Evolutionary conservation across 1,140 invertebrate genomes (phyloP), one percentile per base, ranked within the genome.

Genomic region (Caenorhabditis tropicalis): DNA sequence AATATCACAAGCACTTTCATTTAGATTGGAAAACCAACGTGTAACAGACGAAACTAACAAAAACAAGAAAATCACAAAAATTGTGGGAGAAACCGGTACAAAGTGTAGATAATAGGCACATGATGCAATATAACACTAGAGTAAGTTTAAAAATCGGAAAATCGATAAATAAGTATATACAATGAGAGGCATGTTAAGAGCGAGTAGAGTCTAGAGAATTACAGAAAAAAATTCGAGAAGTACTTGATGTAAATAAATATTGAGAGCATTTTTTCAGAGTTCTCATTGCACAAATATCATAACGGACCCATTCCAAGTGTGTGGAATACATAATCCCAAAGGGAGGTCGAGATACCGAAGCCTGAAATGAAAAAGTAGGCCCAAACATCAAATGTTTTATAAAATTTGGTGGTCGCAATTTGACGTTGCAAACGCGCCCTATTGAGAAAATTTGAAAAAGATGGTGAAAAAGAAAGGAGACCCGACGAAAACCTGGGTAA

Each of bases 241-340:
- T 16, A n/a, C 6, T 51, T 51, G 16, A 53, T 21, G 7, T 10
- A 60, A 60, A 12, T 29, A 60, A 60, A 6, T 29, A 60, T 27
- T 46, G 43, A 12, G 39, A 6, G 39, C 39, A 12, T 5, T 16
- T 33, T 56, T 33, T 27, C 31, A 27, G 12, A 27, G 21, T 19
- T 51, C 9, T 19, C 9, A 19, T 29, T 36, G 10, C 6, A 15
- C 2, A 15, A 65, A 79, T 33, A 33, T 88, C 46, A 86, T 53
- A 90, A 74, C 19, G 89, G 88, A n/a, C 89, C 90, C 31, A 79
- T 82, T 36, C 89, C 89, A 19, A 90, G 86, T 19, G 89, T 90
- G 6, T 84, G 82, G 80, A 90, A 90, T 1, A 90, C 86, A 60
- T 88, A 82, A 82, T 90, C 89, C 90, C 90, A 91, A 6, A 91